Evolutionary conservation across 2,113 vertebrate species (phyloP).

Genomic region (Psammodynastes pulverulentus): DNA sequence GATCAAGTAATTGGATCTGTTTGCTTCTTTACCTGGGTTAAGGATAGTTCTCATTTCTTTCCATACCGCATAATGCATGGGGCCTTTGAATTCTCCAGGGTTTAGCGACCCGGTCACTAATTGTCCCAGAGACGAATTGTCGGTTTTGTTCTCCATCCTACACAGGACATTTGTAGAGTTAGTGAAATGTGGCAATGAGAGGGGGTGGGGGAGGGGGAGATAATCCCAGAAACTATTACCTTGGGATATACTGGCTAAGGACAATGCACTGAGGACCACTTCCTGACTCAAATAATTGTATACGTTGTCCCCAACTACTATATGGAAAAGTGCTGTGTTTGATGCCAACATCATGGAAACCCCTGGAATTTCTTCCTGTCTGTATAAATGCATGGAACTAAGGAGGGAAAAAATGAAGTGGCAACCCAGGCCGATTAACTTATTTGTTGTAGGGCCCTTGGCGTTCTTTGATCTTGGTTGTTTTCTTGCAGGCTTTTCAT

Average conservation of each 20-base stretch:
- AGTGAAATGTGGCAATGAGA: rapidly evolving
- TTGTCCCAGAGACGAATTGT: background rate
- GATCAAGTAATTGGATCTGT: background rate
- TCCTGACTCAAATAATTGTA: background rate
- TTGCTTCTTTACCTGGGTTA: constrained; percentile 35
- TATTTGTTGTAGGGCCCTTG: background rate
- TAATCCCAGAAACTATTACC: background rate
- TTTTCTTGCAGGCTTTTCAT: background rate
- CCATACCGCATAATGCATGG: constrained; percentile 45
- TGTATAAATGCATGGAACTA: background rate
- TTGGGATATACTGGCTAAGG: background rate
- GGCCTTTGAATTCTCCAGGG: constrained; percentile 50
- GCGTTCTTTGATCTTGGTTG: background rate
- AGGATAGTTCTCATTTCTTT: constrained; percentile 44
- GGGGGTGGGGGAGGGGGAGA: too few species aligned
- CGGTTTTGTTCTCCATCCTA: constrained; percentile 45
- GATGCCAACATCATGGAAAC: background rate
- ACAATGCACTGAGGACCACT: background rate
- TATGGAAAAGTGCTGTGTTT: background rate
- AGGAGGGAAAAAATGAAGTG: background rate
- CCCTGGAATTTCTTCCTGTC: background rate
- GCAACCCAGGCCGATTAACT: background rate
- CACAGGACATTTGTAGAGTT: background rate
- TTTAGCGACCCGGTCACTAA: constrained; percentile 39
- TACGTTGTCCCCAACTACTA: background rate